Evolutionary conservation across 2,888 invertebrate species (phyloP), one percentile per base, ranked within the genome.

Genomic region (Lacanobia wlatinum): DNA sequence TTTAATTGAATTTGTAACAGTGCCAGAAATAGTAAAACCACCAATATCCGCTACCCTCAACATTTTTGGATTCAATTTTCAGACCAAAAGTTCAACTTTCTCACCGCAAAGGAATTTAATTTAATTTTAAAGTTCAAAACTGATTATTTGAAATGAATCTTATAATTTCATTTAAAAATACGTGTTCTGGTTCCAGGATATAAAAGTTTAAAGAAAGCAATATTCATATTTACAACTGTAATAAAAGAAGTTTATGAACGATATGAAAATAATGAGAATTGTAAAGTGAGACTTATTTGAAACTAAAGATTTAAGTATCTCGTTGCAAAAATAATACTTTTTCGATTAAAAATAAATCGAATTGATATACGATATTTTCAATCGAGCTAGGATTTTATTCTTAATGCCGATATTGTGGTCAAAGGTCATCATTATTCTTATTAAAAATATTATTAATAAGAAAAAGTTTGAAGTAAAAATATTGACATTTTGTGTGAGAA

Each of bases 201-300:
- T 70, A 72, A 82, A 83, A 58, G 60, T 58, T 66, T 60, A 58
- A 72, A 52, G 43, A 56, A 55, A 70, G 79, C 58, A 79, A 82
- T 83, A 73, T 76, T 62, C 74, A n/a, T 73, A 72, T 82, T 83
- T 80, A 84, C 56, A 62, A 43, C 83, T 16, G 52, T 70, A 67
- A 78, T 80, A 83, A 74, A 83, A 82, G 34, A 52, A 40, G 28
- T 46, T n/a, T 40, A 55, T 59, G 71, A 69, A 65, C 56, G 18
- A 12, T 76, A 69, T 61, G 52, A 76, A 80, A 40, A 64, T 75
- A 76, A 76, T 64, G 63, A 73, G 50, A 46, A 8, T 60, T 79
- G 73, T n/a, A 63, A 73, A 72, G 40, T 38, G 40, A 73, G 18
- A 55, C 12, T 34, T 63, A 48, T 63, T 76, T 70, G 23, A 63